phyloP scores from a whole-genome alignment of 2,113 vertebrate genomes.

The Apeltes quadracus region DNA sequence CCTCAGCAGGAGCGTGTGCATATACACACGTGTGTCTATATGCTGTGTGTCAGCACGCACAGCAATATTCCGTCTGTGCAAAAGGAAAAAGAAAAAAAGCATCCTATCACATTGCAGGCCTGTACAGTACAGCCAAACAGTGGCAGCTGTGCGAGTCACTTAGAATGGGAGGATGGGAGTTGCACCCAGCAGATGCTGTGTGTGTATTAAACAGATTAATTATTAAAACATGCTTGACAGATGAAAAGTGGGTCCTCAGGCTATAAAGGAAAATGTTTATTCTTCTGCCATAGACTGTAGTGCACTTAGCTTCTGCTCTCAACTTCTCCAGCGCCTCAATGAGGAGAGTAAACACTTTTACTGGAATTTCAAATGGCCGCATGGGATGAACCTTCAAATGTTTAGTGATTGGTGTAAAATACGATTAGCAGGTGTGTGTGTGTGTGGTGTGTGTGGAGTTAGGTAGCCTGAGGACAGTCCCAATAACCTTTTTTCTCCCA shows the following conservation, averaged over 20 bases:
- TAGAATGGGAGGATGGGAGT: slow-evolving; percentile 79
- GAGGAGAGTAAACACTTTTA: slow-evolving; percentile 74
- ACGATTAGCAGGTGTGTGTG: slow-evolving; percentile 43
- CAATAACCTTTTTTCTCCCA: slow-evolving; percentile 40
- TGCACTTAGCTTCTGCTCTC: slow-evolving; percentile 78
- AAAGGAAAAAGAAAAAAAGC: slow-evolving; percentile 30
- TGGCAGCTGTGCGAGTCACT: slow-evolving; percentile 79
- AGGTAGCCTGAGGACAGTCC: slow-evolving; percentile 54
- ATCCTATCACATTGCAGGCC: slow-evolving; percentile 69
- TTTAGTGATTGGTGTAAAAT: slow-evolving; percentile 65
- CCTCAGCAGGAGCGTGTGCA: slow-evolving; percentile 50
- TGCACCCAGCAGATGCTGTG: slow-evolving; percentile 83
- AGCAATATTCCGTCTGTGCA: slow-evolving; percentile 43
- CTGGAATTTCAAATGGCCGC: slow-evolving; percentile 61
- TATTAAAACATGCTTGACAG: slow-evolving; percentile 86
- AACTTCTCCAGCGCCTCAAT: slow-evolving; percentile 76
- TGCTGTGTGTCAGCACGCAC: slow-evolving; percentile 54
- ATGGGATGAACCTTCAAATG: slow-evolving; percentile 71
- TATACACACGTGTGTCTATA: slow-evolving; percentile 41
- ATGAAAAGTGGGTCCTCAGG: slow-evolving; percentile 84
- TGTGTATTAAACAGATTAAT: slow-evolving; percentile 86
- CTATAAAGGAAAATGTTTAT: slow-evolving; percentile 84
- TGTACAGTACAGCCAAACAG: slow-evolving; percentile 75
- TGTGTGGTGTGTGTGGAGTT: slow-evolving; percentile 17
- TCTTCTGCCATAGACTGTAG: slow-evolving; percentile 83